These are phyloP conservation scores for Periophthalmus modestus DNA, from an alignment of 2,113 vertebrate genomes.

Conservation along the genomic window DNA sequence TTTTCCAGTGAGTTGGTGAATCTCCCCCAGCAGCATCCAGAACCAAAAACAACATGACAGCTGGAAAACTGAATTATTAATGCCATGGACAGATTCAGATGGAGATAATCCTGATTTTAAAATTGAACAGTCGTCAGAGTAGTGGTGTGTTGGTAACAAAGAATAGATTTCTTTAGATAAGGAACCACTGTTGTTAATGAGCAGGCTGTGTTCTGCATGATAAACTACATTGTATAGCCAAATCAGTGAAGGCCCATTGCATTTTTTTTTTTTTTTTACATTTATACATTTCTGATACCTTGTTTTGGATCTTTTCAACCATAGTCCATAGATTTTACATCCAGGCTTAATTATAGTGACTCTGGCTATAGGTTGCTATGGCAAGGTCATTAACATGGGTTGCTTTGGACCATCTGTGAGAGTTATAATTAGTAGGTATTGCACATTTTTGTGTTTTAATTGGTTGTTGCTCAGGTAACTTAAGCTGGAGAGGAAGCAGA, in stretches of 20 bases:
- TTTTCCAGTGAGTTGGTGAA: neutral
- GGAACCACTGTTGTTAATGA: neutral
- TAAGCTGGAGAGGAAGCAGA: neutral
- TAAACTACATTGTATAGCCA: neutral
- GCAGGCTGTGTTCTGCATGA: neutral
- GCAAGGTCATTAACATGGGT: neutral
- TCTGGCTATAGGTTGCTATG: neutral
- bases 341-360: neutral
- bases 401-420: neutral
- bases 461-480: neutral
- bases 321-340: neutral
- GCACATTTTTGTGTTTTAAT: neutral
- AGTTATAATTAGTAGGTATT: neutral
- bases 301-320: neutral
- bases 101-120: neutral
- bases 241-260: no score
- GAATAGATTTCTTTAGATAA: no score
- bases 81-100: neutral
- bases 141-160: no score
- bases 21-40: neutral
- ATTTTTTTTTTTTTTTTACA: no score
- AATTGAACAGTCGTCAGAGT: no score
- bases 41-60: neutral
- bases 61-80: constrained; percentile 1
- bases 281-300: neutral